Evolutionary conservation across 2,888 invertebrate species (phyloP), one percentile per base, ranked within the genome.

Genomic region (Drosophila melanosoma): DNA sequence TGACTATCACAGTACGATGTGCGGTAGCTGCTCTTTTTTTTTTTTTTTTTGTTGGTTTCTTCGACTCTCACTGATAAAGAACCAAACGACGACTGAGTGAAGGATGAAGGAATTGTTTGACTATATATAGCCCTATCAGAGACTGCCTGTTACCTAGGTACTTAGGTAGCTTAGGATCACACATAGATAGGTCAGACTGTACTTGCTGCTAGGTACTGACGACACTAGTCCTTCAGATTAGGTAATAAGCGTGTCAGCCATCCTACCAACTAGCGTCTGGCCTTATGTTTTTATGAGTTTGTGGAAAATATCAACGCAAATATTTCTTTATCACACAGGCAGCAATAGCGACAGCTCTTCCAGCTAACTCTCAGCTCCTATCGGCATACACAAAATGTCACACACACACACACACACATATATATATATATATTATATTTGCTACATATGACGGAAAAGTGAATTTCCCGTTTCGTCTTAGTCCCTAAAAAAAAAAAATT

Each of bases 211-310:
- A 45, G 68, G 69, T 76, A 76, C 59, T 40, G 42, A 42, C 15
- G n/a, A 10, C 11, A 15, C 57, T 72, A 81, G 78, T 78, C 87
- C 77, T 77, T 70, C 57, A 83, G 87, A 77, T 88, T 86, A 76
- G 87, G 89, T 85, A 87, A 74, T 83, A 57, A 59, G 58, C 32
- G 26, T 49, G 54, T 52, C 83, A 67, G 49, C 35, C 52, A 17
- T 36, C 5, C 32, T 29, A 49, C 8, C 20, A 40, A 32, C 36
- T 48, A 58, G 45, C 42, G 53, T 26, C 51, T 61, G 48, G 40
- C 33, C 65, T 65, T 52, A 54, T 59, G 84, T 76, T 75, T 85
- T 85, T 85, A 85, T 89, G 85, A 89, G 83, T 89, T 89, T 77
- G 80, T 75, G 77, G 83, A 82, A 85, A 89, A 82, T 76, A 65